Conservation (phyloP, 2,797 vertebrate species). For the Cyclura pinguis region DNA sequence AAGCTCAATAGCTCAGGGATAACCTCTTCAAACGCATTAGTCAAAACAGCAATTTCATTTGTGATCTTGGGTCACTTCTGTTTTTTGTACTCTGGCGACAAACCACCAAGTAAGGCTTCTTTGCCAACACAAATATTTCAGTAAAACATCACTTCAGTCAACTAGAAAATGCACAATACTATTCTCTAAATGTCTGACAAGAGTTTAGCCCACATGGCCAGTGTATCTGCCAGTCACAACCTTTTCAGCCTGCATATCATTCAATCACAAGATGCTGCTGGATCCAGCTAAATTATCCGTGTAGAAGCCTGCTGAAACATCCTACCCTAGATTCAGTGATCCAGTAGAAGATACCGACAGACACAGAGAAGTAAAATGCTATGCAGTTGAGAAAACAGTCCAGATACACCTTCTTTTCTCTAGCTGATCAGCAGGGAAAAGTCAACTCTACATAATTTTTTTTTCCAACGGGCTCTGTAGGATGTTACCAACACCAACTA, state of each 20-base stretch:
- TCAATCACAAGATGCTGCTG: neutral
- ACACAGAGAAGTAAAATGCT: neutral
- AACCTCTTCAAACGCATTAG: neutral
- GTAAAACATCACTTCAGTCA: neutral
- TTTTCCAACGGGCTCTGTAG: neutral
- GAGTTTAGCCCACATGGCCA: neutral
- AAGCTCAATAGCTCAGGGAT: neutral
- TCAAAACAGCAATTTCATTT: neutral
- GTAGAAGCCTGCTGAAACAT: neutral
- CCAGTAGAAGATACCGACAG: neutral
- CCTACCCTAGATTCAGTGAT: neutral
- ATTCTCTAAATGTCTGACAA: neutral
- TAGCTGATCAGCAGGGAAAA: neutral
- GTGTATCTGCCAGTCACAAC: neutral
- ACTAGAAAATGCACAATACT: too few species aligned
- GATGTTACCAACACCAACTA: neutral
- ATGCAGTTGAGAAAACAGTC: neutral
- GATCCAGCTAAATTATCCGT: neutral
- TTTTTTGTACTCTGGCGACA: neutral
- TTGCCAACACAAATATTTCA: neutral
- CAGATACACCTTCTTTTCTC: neutral
- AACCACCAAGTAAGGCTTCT: neutral
- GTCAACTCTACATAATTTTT: too few species aligned
- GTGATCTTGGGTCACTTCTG: neutral
- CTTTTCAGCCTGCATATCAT: neutral